A percentile compares a stretch with the other conserved stretches of the same genome.
These are phyloP conservation scores for Oegoconia quadripuncta DNA, from an alignment of 2,888 invertebrate genomes.

Conservation along the genomic window DNA sequence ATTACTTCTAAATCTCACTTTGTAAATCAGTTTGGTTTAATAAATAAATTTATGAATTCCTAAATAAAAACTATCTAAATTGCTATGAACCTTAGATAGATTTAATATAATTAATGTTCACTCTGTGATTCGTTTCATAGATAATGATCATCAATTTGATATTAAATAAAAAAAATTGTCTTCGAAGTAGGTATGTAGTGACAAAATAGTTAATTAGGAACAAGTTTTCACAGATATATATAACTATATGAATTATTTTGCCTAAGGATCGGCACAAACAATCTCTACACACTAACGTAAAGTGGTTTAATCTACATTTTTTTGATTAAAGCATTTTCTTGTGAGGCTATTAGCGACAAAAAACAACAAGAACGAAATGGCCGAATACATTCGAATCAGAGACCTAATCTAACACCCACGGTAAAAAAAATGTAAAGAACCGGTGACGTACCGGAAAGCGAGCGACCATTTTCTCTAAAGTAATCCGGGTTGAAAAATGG, in stretches of 20 bases:
- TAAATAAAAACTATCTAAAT: too few species aligned
- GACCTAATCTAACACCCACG: constrained; percentile 59
- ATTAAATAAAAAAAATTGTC: constrained; percentile 10
- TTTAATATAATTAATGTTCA: constrained; percentile 8
- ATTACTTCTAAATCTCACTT: constrained; percentile 1
- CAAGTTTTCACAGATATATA: constrained; percentile 15
- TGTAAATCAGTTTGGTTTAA: constrained; percentile 8
- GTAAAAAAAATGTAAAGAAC: constrained; percentile 29
- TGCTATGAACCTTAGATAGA: too few species aligned
- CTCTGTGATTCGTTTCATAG: constrained; percentile 6
- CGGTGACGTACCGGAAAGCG: constrained; percentile 47
- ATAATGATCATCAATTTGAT: constrained; percentile 2
- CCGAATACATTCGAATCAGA: constrained; percentile 31
- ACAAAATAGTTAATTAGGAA: constrained; percentile 12
- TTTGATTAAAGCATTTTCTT: constrained; percentile 43
- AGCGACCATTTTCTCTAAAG: constrained; percentile 31
- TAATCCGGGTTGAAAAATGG: constrained; percentile 55
- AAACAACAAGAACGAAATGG: constrained; percentile 34
- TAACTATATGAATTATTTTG: constrained; percentile 24
- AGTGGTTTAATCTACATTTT: constrained; percentile 30
- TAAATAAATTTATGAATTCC: too few species aligned
- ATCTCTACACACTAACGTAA: constrained; percentile 18
- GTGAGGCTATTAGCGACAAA: constrained; percentile 43
- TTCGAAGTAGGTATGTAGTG: constrained; percentile 6
- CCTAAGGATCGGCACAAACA: constrained; percentile 13